Evolutionary conservation across 1,140 invertebrate genomes (phyloP).

Genomic region (Oryzaephilus surinamensis): DNA sequence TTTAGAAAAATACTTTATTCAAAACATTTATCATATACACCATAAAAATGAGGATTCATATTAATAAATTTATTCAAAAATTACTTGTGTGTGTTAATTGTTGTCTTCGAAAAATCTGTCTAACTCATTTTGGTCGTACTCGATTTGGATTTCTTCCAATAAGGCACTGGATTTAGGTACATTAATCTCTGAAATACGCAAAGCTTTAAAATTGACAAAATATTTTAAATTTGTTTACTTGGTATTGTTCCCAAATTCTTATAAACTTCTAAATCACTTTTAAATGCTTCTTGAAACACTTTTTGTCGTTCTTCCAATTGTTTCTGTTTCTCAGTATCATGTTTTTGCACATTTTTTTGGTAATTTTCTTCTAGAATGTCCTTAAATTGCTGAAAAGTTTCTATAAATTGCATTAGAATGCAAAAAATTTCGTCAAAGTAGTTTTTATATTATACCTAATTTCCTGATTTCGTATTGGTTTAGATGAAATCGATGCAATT

Average conservation of each 20-base stretch:
- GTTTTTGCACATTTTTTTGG: conserved; percentile 42
- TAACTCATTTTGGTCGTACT: conserved; percentile 32
- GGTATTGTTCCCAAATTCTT: conserved; percentile 51
- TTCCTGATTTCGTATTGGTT: conserved; percentile 54
- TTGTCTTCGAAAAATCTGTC: conserved; percentile 30
- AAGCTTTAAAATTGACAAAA: too few species aligned
- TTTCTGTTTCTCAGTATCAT: conserved; percentile 45
- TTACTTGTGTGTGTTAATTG: too few species aligned
- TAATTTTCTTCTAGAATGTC: conserved; percentile 36
- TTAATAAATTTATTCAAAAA: too few species aligned
- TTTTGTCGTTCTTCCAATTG: conserved; percentile 51
- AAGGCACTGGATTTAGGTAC: conserved; percentile 28
- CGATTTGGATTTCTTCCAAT: conserved; percentile 34
- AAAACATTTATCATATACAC: too few species aligned
- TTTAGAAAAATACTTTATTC: too few species aligned
- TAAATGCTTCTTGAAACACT: conserved; percentile 57
- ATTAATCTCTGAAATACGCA: conserved; percentile 25
- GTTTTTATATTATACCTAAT: conserved; percentile 38
- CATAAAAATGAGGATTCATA: too few species aligned
- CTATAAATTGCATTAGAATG: conserved; percentile 9
- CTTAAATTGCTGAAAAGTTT: conserved; percentile 12
- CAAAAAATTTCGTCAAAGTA: conserved; percentile 3
- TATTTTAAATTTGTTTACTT: conserved; percentile 36
- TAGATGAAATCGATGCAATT: conserved; percentile 52
- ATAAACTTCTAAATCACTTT: conserved; percentile 52